Base-by-base conservation (phyloP, 2,113 vertebrate species). In the Lepus timidus region DNA sequence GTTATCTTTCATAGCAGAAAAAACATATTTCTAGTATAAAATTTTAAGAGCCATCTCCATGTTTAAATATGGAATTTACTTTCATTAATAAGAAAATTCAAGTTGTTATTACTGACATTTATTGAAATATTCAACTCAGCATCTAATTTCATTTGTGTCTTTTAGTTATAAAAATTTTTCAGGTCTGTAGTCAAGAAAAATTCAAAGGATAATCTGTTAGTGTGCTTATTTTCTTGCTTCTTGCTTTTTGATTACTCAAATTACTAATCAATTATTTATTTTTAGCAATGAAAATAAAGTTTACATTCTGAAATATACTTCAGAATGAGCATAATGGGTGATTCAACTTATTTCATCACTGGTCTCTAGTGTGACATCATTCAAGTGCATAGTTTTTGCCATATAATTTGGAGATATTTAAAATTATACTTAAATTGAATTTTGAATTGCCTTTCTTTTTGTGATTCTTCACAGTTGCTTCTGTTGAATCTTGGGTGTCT, bases 101-200 rank as follows among this genome's bases (percentile, higher is more conserved):
- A 65, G 9, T 79, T 87, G 7, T 88, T 25, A 55, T 64, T 84
- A 80, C 81, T 31, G 78, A 65, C 29, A 88, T 74, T 92, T 76
- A 33, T 73, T 61, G 20, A 88, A 9, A 62, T 73, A 74, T 51
- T 83, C 23, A 88, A 81, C 4, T 76, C 62, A 92, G 1, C 27
- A 74, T 81, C 12, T 51, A 73, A 67, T 74, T 89, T 96, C 31
- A 82, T 44, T 91, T 68, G 81, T 58, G 94, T 62, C 5, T n/a
- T 90, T 73, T 80, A 87, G 67, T 88, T 95, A 12, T 8, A 92
- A 84, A 33, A 75, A 52, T n/a, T 80, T 88, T 95, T 58, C 64
- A 29, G 82, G 44, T 25, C 73, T 44, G 4, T 79, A 58, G 6
- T 80, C 16, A 80, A 22, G 5, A 23, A 25, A 33, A 31, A 58